phyloP scores from a whole-genome alignment of 2,113 vertebrate genomes.

The Arizona elegans region DNA sequence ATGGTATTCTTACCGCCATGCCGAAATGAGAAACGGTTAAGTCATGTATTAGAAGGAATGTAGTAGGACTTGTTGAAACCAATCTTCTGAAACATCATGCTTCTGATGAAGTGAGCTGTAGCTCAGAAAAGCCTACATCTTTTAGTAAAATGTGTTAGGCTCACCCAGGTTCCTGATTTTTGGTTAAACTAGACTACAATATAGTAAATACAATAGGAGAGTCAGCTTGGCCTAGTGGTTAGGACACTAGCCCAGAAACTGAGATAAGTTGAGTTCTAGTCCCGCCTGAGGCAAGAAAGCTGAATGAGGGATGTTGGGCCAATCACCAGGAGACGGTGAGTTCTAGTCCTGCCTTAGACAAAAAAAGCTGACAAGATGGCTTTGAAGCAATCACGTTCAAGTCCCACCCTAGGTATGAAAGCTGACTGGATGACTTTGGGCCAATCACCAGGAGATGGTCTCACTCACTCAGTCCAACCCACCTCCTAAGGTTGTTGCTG shows the following conservation, averaged over 20 bases:
- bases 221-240: background rate
- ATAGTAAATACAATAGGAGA: background rate
- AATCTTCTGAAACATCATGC: background rate
- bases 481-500: background rate
- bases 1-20: background rate
- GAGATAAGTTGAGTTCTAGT: background rate
- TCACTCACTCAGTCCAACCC: background rate
- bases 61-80: background rate
- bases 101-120: background rate
- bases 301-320: too few relatives aligned
- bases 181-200: background rate
- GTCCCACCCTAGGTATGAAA: background rate
- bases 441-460: background rate
- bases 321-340: background rate
- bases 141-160: background rate
- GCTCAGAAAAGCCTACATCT: background rate
- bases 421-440: background rate
- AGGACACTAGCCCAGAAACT: background rate
- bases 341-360: background rate
- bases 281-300: background rate
- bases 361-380: background rate
- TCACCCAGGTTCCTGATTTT: background rate
- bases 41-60: background rate
- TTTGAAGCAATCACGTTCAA: background rate
- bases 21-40: background rate